Base-by-base conservation (phyloP, 2,113 vertebrate species). In the Ahaetulla prasina region DNA sequence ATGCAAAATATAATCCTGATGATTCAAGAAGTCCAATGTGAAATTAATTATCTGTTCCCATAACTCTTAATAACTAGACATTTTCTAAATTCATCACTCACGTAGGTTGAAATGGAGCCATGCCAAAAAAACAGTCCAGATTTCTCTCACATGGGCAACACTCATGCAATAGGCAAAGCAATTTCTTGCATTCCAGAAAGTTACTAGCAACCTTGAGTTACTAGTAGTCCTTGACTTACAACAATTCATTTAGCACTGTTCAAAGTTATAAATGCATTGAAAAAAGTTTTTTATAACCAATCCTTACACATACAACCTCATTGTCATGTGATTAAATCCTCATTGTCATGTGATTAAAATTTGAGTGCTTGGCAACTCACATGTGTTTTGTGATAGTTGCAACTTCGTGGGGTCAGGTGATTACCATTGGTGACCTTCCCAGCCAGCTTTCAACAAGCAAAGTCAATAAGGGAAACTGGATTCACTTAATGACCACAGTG, bases 11-110 rank as follows among this genome's bases (percentile, higher is more conserved):
- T 12, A 87, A 87, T 87, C 90, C 68, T 52, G 60, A 63, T 18
- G 88, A 93, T 89, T 91, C 91, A 89, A 95, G 55, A 95, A 95
- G 23, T 18, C 63, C 47, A 87, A 27, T 27, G 57, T 87, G 94
- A 93, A 95, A 92, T 63, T 93, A 94, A 95, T 92, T 54, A 92
- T 95, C 84, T 86, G 30, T 16, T 50, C 4, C 60, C 57, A 49
- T 91, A 95, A 53, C 87, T 93, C 50, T 39, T 93, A 95, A 85
- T 54, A 68, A 87, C 93, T 80, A 52, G 1, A 87, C 90, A 47
- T 20, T 50, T 80, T 91, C 54, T 25, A 7, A 50, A 92, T 87
- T 92, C 90, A 84, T 47, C 91, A 74, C n/a, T 91, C 30, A n/a
- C 90, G 57, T 0, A 87, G 85, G 53, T 85, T 91, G 54, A 43